Conservation (phyloP, 1,140 invertebrate genomes). For the Idris sp. region DNA sequence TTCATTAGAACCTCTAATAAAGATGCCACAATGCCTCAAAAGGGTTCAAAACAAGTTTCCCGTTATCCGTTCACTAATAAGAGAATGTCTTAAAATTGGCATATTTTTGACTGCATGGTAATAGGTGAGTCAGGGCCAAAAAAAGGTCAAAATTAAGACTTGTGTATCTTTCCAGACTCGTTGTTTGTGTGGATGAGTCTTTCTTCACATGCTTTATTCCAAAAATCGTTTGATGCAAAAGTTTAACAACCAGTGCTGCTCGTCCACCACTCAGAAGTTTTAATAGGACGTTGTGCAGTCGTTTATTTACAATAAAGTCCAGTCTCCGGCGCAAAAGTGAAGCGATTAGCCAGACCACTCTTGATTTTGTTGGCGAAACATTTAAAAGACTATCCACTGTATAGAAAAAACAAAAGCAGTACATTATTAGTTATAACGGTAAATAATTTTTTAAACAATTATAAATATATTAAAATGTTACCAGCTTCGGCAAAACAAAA, state of each 20-base stretch:
- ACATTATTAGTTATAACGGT: background rate
- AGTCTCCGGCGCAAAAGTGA: constrained; percentile 65
- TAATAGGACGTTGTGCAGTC: constrained; percentile 66
- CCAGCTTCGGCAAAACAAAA: constrained; percentile 71
- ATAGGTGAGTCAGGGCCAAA: no score
- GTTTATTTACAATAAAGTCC: constrained; percentile 67
- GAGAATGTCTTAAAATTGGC: no score
- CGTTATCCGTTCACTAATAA: no score
- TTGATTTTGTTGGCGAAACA: constrained; percentile 62
- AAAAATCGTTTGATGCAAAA: constrained; percentile 70
- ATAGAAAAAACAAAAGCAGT: constrained; percentile 36
- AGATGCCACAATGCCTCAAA: no score
- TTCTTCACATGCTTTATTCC: constrained; percentile 46
- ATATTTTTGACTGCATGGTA: no score
- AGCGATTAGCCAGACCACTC: constrained; percentile 69
- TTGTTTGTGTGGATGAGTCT: constrained; percentile 25
- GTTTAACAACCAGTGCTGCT: constrained; percentile 71
- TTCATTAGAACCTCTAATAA: no score
- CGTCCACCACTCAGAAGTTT: constrained; percentile 73
- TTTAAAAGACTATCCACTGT: constrained; percentile 69
- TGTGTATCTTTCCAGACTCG: constrained; percentile 63
- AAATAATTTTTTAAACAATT: background rate
- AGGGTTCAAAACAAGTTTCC: no score
- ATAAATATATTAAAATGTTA: constrained; percentile 39
- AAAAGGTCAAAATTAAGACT: no score